phyloP scores from a whole-genome alignment of 1,140 invertebrate genomes.

The Penaeus vannamei region DNA sequence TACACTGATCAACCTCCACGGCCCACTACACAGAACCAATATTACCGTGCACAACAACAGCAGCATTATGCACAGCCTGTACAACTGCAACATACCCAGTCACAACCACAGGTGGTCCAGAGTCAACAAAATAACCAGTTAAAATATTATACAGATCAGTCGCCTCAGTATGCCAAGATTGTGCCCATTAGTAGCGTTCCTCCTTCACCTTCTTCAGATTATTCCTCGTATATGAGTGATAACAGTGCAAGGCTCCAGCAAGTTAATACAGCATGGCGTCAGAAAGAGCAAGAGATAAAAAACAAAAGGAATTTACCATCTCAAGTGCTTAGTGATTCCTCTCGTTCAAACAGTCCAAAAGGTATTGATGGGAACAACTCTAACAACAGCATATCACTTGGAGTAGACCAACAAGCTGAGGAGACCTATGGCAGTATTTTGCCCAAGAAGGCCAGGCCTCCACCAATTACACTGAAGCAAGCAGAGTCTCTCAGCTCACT shows the following conservation, averaged over 20 bases:
- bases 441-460: constrained; percentile 43
- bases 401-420: constrained; percentile 20
- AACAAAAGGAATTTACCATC: constrained; percentile 72
- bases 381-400: not conserved
- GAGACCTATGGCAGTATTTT: constrained; percentile 46
- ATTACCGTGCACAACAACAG: constrained; percentile 32
- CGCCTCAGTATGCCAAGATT: constrained; percentile 54
- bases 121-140: not conserved
- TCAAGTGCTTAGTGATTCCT: constrained; percentile 57
- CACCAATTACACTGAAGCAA: constrained; percentile 64
- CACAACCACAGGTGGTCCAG: not conserved
- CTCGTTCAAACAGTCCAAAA: constrained; percentile 67
- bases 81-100: not conserved
- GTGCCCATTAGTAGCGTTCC: constrained; percentile 53
- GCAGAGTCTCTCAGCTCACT: constrained; percentile 70
- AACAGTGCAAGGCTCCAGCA: constrained; percentile 58
- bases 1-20: constrained; percentile 57
- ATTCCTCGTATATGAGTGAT: constrained; percentile 64
- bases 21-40: constrained; percentile 25
- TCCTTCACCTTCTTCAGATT: constrained; percentile 63
- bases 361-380: constrained; percentile 20
- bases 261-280: constrained; percentile 51
- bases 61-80: constrained; percentile 41
- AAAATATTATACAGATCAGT: constrained; percentile 54
- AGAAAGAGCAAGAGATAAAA: constrained; percentile 70